Conservation (phyloP, 2,888 invertebrate species). For the Mongoloraphidia duomilia region DNA sequence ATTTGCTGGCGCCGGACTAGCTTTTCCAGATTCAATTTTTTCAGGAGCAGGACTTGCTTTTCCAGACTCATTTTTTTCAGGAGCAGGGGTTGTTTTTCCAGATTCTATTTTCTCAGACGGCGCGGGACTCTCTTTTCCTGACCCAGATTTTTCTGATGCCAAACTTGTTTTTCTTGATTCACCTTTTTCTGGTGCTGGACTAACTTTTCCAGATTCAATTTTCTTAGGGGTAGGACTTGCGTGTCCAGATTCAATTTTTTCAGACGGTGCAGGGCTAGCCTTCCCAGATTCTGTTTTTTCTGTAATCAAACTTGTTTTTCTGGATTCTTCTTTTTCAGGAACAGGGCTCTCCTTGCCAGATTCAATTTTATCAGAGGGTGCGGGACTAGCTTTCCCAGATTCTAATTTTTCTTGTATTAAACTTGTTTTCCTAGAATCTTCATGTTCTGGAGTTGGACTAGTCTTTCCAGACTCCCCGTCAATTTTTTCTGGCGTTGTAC, state of each 20-base stretch:
- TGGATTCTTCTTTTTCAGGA: slow-evolving; percentile 7
- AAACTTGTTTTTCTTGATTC: slow-evolving; percentile 1
- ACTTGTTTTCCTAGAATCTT: neutral
- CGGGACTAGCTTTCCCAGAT: slow-evolving; percentile 3
- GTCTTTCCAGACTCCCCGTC: neutral
- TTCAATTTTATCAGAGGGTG: neutral
- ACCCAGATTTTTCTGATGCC: neutral
- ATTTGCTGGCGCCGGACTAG: slow-evolving; percentile 1
- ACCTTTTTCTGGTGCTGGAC: slow-evolving; percentile 3
- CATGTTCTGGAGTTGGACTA: slow-evolving; percentile 1
- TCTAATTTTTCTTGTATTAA: neutral
- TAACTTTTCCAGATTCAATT: slow-evolving; percentile 7
- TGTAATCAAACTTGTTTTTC: slow-evolving; percentile 16
- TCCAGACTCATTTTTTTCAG: neutral
- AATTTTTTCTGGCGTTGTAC: slow-evolving; percentile 1
- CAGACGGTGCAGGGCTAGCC: slow-evolving; percentile 16
- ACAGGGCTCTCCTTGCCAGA: slow-evolving; percentile 4
- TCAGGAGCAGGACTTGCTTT: slow-evolving; percentile 1
- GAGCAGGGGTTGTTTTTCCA: neutral
- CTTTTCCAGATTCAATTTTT: slow-evolving; percentile 2
- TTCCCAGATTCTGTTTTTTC: slow-evolving; percentile 15
- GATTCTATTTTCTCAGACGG: neutral
- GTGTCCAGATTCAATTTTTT: slow-evolving; percentile 5
- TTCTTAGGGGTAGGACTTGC: neutral
- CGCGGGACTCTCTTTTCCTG: neutral